Percentiles rank a stretch among this genome's conserved stretches.
Conservation (phyloP, 2,113 vertebrate genomes). For the Myrmophylax atrothorax region DNA sequence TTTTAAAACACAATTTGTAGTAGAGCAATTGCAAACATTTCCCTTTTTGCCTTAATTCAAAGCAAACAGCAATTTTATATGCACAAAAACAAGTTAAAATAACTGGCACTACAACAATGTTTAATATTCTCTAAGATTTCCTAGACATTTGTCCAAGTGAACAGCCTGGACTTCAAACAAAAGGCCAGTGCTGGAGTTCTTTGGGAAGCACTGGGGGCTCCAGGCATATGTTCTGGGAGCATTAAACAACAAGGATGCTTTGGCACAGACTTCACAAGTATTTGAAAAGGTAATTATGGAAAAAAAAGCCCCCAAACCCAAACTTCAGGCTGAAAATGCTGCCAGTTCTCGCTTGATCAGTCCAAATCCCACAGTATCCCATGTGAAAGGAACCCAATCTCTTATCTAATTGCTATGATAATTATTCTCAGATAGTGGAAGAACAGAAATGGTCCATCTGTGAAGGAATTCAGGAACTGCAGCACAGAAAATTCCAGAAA, state of each 20-base stretch:
- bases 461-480: not conserved
- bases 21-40: not conserved
- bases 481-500: not conserved
- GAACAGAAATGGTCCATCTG: conserved; percentile 4
- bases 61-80: not conserved
- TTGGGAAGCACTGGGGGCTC: not conserved
- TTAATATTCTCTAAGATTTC: not conserved
- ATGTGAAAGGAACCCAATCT: not conserved
- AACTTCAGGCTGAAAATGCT: not conserved
- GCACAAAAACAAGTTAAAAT: not conserved
- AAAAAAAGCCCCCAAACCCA: not conserved
- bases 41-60: not conserved
- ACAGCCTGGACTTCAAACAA: not conserved
- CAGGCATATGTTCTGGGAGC: not conserved
- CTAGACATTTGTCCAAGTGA: not conserved
- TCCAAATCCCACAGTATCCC: not conserved
- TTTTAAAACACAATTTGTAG: not conserved
- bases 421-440: not conserved
- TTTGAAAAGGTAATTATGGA: not conserved
- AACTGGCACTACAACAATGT: not conserved
- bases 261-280: not conserved
- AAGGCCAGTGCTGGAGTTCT: not conserved
- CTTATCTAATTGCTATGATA: conserved; percentile 10
- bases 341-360: not conserved
- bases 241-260: not conserved